Percentiles rank a stretch among this genome's conserved stretches.
Conservation (phyloP, 2,888 invertebrate species). For the Osmoderma eremita region DNA sequence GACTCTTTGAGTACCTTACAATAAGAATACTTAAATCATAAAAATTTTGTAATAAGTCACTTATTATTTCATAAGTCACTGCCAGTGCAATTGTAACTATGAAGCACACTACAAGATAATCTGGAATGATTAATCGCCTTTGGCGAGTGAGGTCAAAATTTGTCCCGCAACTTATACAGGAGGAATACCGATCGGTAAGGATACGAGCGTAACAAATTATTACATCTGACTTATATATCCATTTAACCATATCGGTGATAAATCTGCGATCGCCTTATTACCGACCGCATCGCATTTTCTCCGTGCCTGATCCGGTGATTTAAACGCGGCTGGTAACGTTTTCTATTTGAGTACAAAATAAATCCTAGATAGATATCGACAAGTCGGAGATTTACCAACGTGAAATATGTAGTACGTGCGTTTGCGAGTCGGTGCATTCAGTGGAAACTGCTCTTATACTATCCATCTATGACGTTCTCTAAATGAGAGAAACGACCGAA, state of each 20-base stretch:
- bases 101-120: conserved; percentile 5
- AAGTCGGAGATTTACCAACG: conserved; percentile 30
- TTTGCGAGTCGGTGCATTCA: conserved; percentile 10
- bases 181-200: background rate
- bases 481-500: conserved; percentile 13
- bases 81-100: background rate
- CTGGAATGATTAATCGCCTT: conserved; percentile 11
- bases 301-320: conserved; percentile 30
- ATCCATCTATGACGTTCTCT: conserved; percentile 26
- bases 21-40: no score
- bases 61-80: no score
- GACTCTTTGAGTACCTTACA: no score
- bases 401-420: conserved; percentile 26
- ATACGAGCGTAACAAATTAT: conserved; percentile 18
- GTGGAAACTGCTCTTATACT: conserved; percentile 7
- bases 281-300: conserved; percentile 25
- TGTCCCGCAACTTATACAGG: background rate
- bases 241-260: conserved; percentile 29
- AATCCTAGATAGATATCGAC: conserved; percentile 35
- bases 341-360: conserved; percentile 36
- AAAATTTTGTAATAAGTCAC: no score
- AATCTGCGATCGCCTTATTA: conserved; percentile 36
- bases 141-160: background rate
- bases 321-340: conserved; percentile 23
- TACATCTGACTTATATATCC: conserved; percentile 13